Conservation (phyloP, 2,113 vertebrate species). For the Coracopsis vasa region DNA sequence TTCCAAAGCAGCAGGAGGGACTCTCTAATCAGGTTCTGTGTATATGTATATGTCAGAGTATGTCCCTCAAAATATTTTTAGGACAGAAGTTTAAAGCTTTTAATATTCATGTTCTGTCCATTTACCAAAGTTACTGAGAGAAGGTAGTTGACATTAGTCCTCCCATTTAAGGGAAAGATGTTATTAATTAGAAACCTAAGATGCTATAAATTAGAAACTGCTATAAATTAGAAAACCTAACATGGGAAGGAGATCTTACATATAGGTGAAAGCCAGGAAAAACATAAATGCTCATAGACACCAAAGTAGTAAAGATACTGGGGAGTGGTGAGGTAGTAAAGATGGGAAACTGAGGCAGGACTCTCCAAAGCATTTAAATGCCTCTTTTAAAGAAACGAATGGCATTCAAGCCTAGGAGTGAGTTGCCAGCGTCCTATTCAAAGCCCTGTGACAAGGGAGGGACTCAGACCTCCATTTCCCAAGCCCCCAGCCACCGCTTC, state of each 20-base stretch:
- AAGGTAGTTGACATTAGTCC: neutral
- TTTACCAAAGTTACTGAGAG: neutral
- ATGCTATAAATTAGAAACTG: neutral
- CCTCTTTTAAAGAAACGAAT: neutral
- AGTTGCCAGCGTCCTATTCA: fast-evolving
- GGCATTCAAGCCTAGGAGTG: neutral
- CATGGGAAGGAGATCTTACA: neutral
- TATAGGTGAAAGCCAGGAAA: neutral
- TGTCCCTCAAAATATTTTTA: neutral
- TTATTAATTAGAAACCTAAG: neutral
- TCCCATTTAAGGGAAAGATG: neutral
- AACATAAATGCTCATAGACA: neutral
- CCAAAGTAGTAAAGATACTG: neutral
- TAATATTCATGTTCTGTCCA: neutral
- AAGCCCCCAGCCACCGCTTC: neutral
- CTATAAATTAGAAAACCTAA: neutral
- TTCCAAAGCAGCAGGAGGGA: neutral
- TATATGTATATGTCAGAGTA: neutral
- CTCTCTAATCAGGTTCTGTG: neutral
- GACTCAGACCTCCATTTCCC: neutral
- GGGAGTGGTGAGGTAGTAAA: neutral
- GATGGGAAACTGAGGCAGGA: neutral
- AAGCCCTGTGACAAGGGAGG: neutral
- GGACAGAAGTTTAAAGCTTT: neutral
- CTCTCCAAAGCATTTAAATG: neutral